phyloP scores from a whole-genome alignment of 2,113 vertebrate genomes.

The Ceratotherium simum region DNA sequence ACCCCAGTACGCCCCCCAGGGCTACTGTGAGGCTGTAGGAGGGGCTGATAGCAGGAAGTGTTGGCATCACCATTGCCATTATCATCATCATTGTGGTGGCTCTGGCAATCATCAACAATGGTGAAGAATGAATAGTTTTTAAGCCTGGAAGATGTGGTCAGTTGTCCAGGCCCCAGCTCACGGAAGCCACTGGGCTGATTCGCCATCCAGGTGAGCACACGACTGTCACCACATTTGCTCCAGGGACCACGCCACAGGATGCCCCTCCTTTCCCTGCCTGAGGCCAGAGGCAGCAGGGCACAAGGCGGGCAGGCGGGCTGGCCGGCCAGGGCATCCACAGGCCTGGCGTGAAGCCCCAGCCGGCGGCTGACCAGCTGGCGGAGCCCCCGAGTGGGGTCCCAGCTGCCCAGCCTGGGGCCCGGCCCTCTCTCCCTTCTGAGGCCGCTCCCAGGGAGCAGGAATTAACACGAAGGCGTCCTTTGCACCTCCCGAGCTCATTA shows the following conservation, averaged over 20 bases:
- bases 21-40: not conserved
- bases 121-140: not conserved
- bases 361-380: constrained; percentile 71
- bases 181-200: not conserved
- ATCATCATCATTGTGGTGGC: accelerated
- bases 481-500: constrained; percentile 77
- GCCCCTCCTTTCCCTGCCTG: not conserved
- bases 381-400: constrained; percentile 43
- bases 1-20: accelerated
- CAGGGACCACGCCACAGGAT: not conserved
- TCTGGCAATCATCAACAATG: accelerated
- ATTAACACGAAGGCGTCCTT: constrained; percentile 64
- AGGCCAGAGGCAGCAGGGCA: constrained; percentile 46
- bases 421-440: not conserved
- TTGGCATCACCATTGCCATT: accelerated
- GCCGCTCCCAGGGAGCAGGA: constrained; percentile 66
- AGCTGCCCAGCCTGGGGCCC: constrained; percentile 62
- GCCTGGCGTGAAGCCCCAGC: constrained; percentile 65
- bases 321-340: not conserved
- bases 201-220: not conserved
- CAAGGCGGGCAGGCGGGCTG: not conserved
- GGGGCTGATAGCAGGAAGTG: accelerated
- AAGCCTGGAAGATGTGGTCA: not conserved
- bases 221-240: not conserved
- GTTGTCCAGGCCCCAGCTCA: not conserved